phyloP scores from a whole-genome alignment of 2,888 invertebrate species.

The Leptopterna dolabrata region DNA sequence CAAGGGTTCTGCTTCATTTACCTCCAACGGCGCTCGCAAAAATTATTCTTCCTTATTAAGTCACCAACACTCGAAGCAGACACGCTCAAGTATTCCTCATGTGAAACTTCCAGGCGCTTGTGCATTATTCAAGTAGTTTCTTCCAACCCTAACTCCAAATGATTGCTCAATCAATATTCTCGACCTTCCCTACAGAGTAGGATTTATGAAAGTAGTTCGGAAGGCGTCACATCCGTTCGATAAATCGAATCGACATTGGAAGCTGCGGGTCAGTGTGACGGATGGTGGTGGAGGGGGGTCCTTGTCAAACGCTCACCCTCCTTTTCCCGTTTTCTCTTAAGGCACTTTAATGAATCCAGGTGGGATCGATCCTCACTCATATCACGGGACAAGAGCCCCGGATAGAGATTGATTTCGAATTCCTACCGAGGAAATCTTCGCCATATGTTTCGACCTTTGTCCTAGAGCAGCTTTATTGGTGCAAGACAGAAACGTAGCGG shows the following conservation, averaged over 20 bases:
- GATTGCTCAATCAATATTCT: constrained; percentile 22
- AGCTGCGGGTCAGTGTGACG: too few species aligned
- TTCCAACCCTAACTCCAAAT: neutral
- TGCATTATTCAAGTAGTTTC: constrained; percentile 2
- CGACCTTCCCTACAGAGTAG: constrained; percentile 2
- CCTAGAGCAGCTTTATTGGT: too few species aligned
- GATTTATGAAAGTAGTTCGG: constrained; percentile 13
- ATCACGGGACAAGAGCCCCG: neutral
- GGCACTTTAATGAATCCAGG: neutral
- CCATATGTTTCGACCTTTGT: neutral
- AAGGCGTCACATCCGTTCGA: constrained; percentile 22
- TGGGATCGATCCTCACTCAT: neutral
- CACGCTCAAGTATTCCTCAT: neutral
- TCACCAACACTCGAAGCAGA: neutral
- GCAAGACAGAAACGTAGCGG: too few species aligned
- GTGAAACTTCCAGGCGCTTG: neutral
- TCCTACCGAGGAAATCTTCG: neutral
- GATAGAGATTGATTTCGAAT: neutral
- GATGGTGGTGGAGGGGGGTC: too few species aligned
- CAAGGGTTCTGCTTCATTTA: neutral
- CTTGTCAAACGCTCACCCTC: neutral
- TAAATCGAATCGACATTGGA: neutral
- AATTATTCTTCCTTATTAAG: neutral
- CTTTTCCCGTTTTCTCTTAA: neutral
- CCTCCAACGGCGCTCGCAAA: neutral